A percentile compares a stretch with the other conserved stretches of the same genome.
phyloP scores from a whole-genome alignment of 2,888 invertebrate species.

The Buathra laborator region DNA sequence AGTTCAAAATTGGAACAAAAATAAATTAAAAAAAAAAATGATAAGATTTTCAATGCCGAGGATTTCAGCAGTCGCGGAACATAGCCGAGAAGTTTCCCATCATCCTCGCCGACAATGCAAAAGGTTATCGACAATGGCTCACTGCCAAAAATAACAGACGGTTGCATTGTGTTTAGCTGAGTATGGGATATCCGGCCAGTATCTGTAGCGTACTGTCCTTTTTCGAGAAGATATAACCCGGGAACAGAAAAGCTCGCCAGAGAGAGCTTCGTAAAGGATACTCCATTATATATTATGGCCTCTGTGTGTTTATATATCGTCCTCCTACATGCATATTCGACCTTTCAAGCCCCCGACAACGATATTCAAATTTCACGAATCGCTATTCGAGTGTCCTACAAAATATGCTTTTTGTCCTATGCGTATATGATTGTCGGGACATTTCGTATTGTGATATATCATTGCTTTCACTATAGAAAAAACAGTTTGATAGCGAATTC shows the following conservation, averaged over 20 bases:
- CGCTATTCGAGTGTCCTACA: conserved; percentile 36
- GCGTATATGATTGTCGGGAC: conserved; percentile 23
- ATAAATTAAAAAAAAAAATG: background rate
- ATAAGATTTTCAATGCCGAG: conserved; percentile 17
- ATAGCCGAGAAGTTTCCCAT: conserved; percentile 62
- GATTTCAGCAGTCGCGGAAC: conserved; percentile 68
- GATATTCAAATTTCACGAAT: conserved; percentile 62
- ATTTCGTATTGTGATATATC: background rate
- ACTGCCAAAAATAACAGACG: conserved; percentile 81
- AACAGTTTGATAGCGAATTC: background rate
- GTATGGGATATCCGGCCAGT: conserved; percentile 77
- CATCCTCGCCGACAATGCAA: conserved; percentile 74
- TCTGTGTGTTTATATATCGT: conserved; percentile 29
- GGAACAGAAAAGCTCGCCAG: background rate
- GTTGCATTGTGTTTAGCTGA: conserved; percentile 79
- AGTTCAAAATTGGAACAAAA: background rate
- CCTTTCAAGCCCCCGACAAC: conserved; percentile 38
- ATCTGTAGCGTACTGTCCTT: conserved; percentile 39
- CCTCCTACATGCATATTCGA: conserved; percentile 22
- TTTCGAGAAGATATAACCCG: background rate
- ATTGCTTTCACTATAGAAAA: background rate
- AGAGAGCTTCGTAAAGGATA: conserved; percentile 22
- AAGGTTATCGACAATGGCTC: conserved; percentile 82
- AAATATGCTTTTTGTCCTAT: conserved; percentile 1
- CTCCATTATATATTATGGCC: conserved; percentile 52